Base-by-base conservation (phyloP, 2,888 invertebrate genomes). In the Acleris sparsana region DNA sequence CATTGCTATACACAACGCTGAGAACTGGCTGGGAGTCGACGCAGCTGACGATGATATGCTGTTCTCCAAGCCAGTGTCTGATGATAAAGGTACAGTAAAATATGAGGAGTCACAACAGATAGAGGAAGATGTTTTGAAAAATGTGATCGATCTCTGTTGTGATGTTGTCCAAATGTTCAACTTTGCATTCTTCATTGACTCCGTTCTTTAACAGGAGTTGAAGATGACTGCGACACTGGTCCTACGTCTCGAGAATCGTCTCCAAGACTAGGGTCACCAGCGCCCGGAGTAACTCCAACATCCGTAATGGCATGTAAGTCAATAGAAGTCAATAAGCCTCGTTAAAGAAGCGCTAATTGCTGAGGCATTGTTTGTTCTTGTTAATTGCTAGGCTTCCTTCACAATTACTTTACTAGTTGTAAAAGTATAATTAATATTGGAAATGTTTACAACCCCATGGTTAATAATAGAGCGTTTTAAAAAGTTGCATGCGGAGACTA, bases 1-100 rank as follows among this genome's bases (percentile, higher is more conserved):
- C 69, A 97, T 98, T 77, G 96, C 97, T 72, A 97, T 97, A 75
- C 98, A 98, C 88, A 98, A 98, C 81, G 97, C 97, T 0, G 98
- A 98, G 86, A 97, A 97, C 86, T 98, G 98, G 98, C 93, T 98
- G 11, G 97, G 97, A 29, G 96, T 98, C 85, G 97, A 98, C 79
- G 97, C 97, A 0, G 97, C 96, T 1, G 97, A 97, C 79, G 96
- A 97, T 52, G 97, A 97, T 75, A 87, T 97, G 84, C 93, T 97
- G 84, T 97, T 97, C 85, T 97, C 97, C 71, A 95, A 96, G 77
- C 93, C 94, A 5, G 95, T 93, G 53, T 89, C 95, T 43, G 95
- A 96, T 82, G 96, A 96, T 81, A 94, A 84, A 93, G 94, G 84
- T 91, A 72, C 71, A 68, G 7, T 13, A 11, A 20, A 1, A 18